Conservation (phyloP, 2,888 invertebrate species). For the Troglohyphantes excavatus region DNA sequence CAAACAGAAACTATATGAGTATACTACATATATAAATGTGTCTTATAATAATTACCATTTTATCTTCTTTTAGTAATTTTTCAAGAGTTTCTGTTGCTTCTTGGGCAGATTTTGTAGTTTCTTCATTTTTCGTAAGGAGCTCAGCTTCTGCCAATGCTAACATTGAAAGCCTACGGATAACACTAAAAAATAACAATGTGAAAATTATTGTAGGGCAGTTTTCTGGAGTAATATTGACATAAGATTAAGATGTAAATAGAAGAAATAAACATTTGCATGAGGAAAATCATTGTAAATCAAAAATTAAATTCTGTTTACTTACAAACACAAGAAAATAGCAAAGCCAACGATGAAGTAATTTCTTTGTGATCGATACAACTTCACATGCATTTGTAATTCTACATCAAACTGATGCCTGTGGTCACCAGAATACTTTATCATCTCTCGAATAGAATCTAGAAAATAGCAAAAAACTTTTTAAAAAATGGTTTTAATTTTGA, state of each 20-base stretch:
- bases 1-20: too few species aligned
- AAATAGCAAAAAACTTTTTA: constrained; percentile 10
- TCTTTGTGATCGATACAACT: constrained; percentile 97
- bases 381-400: constrained; percentile 95
- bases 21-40: too few species aligned
- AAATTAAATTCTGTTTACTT: constrained; percentile 81
- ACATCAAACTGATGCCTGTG: constrained; percentile 87
- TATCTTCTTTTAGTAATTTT: constrained; percentile 85
- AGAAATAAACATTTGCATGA: too few species aligned
- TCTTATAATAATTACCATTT: too few species aligned
- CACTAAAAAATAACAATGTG: constrained; percentile 83
- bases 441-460: constrained; percentile 95
- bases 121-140: constrained; percentile 93
- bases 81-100: constrained; percentile 94
- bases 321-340: constrained; percentile 93
- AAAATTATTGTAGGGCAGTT: too few species aligned
- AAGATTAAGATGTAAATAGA: too few species aligned
- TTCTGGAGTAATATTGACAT: too few species aligned
- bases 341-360: constrained; percentile 99
- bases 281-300: neutral
- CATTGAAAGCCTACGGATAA: constrained; percentile 92
- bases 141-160: constrained; percentile 93
- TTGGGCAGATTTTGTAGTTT: constrained; percentile 95
- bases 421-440: constrained; percentile 90
- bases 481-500: too few species aligned